These are phyloP conservation scores for Dyspetes luteomarginatus DNA, from an alignment of 2,888 invertebrate genomes.

Conservation along the genomic window DNA sequence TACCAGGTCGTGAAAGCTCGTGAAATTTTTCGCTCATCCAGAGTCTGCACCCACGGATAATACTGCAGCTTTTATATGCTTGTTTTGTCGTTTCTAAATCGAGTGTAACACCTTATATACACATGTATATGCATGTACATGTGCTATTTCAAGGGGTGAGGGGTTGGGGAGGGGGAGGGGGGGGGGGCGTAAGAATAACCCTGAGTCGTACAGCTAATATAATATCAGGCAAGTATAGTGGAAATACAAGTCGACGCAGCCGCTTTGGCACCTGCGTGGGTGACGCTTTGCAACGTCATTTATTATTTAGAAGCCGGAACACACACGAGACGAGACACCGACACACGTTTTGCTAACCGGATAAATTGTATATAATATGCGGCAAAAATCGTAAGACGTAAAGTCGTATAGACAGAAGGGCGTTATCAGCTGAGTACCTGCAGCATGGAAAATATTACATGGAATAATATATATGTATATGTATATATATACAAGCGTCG, in stretches of 20 bases:
- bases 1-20: conserved; percentile 16
- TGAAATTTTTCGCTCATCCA: conserved; percentile 22
- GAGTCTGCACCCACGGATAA: conserved; percentile 20
- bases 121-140: neutral
- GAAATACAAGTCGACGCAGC: neutral
- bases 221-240: neutral
- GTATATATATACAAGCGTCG: neutral
- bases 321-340: neutral
- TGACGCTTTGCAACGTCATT: conserved; percentile 8
- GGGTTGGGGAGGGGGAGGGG: too few relatives aligned
- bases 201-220: conserved; percentile 12
- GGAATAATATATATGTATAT: too few relatives aligned
- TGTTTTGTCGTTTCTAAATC: conserved; percentile 13
- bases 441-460: neutral
- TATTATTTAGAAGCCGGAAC: conserved; percentile 44
- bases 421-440: conserved; percentile 11
- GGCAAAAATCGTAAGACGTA: neutral
- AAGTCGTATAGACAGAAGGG: neutral
- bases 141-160: conserved; percentile 4
- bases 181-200: conserved; percentile 27
- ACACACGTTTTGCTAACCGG: conserved; percentile 21
- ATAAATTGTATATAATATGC: conserved; percentile 22
- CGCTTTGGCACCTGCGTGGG: conserved; percentile 44
- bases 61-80: neutral
- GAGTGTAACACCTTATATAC: neutral